Percentiles rank a stretch among this genome's conserved stretches.
These are phyloP conservation scores for Diorhabda sublineata DNA, from an alignment of 1,140 invertebrate genomes.

Conservation along the genomic window DNA sequence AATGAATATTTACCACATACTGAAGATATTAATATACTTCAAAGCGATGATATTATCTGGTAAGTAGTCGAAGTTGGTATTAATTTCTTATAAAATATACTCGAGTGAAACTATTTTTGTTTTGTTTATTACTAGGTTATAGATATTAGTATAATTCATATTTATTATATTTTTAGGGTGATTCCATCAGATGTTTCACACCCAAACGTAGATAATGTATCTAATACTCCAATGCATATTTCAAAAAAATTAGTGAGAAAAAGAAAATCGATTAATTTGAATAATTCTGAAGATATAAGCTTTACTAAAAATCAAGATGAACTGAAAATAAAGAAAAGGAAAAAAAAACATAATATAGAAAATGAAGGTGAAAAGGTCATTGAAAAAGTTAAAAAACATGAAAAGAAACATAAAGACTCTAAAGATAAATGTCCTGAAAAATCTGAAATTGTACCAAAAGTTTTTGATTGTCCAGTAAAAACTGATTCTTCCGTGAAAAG, in stretches of 20 bases:
- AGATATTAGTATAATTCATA: background rate
- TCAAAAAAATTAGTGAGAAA: background rate
- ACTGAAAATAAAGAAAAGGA: background rate
- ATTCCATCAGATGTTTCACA: background rate
- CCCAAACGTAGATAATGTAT: background rate
- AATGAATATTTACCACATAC: slow-evolving; percentile 21
- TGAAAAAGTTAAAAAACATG: no score
- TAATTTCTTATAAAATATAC: background rate
- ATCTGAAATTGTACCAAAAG: background rate
- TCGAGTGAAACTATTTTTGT: background rate
- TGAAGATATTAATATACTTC: slow-evolving; percentile 19
- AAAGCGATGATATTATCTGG: slow-evolving; percentile 22
- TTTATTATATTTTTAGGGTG: background rate
- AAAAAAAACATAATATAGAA: background rate
- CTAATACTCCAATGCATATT: background rate
- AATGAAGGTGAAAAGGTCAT: background rate
- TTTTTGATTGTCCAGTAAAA: background rate
- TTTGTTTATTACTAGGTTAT: background rate
- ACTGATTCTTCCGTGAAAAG: background rate
- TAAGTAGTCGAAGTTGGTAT: background rate
- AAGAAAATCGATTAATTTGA: background rate
- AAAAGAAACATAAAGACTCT: no score
- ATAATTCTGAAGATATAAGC: background rate
- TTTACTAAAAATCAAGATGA: background rate
- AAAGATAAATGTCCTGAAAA: background rate